Evolutionary conservation across 2,888 invertebrate genomes (phyloP), one percentile per base, ranked within the genome.

Genomic region (Atherix ibis): DNA sequence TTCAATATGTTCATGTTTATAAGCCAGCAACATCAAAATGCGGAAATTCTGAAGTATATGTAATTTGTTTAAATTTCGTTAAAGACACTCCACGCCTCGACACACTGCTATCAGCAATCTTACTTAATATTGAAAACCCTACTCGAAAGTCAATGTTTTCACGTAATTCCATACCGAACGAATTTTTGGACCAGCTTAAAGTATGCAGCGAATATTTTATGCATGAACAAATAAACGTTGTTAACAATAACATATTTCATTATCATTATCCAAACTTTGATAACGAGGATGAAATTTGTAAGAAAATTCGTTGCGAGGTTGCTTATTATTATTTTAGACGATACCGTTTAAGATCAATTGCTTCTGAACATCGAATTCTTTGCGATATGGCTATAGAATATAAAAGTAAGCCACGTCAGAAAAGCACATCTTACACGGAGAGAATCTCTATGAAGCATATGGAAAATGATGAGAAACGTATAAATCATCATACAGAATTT

Each of bases 1-100:
- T 95, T 54, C 52, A 66, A 18, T 63, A 73, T 51, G 75, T 94
- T 0, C 65, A 72, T 44, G 65, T 85, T 13, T 82, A 76, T 52
- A 95, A 95, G 54, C 94, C 95, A 0, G 77, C 75, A 2, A 84
- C 87, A 0, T 94, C 94, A n/a, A 85, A 88, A 52, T 78, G 82
- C 50, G 94, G 94, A 5, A 95, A 95, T 59, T 94, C 94, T 0
- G 95, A 95, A 61, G 73, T 84, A 0, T 95, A 95, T 52, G 69
- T 89, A 0, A 64, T 94, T 18, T 84, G 82, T 47, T 53, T 73
- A 17, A 63, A 65, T 15, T 32, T 55, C 18, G 35, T 46, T 6
- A 42, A 42, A 5, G 46, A 54, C 46, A 36, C 41, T 24, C 17
- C 34, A 2, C 32, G 34, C n/a, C 33, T 34, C 17, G 9, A 34